Conservation (phyloP, 2,797 vertebrate genomes). For the Garrulus glandarius region DNA sequence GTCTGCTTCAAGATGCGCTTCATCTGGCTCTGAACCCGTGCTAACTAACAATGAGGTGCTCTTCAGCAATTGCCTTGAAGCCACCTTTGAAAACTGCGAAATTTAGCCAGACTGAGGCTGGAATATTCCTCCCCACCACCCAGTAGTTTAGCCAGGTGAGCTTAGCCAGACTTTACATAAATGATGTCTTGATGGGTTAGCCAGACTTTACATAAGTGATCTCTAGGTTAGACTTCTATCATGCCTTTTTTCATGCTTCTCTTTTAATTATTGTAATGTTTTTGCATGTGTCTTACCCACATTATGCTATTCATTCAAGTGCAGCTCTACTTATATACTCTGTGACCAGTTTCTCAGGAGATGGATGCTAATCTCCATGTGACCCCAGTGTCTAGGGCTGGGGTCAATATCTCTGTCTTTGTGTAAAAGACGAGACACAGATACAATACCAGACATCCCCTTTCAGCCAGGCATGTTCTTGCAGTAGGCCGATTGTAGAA, state of each 20-base stretch:
- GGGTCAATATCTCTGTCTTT: neutral
- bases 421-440: neutral
- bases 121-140: neutral
- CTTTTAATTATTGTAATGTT: neutral
- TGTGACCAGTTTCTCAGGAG: neutral
- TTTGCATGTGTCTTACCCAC: neutral
- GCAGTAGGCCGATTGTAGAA: neutral
- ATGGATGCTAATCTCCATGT: neutral
- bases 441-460: neutral
- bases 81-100: neutral
- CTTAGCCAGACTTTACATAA: neutral
- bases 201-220: neutral
- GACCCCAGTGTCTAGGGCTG: neutral
- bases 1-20: neutral
- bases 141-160: neutral
- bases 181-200: neutral
- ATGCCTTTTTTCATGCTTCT: neutral
- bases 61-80: neutral
- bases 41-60: neutral
- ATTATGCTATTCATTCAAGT: neutral
- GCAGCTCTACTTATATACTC: neutral
- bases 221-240: neutral
- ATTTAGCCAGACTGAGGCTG: neutral
- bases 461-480: neutral
- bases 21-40: neutral